phyloP scores from a whole-genome alignment of 2,113 vertebrate genomes.

The Macrotus californicus region DNA sequence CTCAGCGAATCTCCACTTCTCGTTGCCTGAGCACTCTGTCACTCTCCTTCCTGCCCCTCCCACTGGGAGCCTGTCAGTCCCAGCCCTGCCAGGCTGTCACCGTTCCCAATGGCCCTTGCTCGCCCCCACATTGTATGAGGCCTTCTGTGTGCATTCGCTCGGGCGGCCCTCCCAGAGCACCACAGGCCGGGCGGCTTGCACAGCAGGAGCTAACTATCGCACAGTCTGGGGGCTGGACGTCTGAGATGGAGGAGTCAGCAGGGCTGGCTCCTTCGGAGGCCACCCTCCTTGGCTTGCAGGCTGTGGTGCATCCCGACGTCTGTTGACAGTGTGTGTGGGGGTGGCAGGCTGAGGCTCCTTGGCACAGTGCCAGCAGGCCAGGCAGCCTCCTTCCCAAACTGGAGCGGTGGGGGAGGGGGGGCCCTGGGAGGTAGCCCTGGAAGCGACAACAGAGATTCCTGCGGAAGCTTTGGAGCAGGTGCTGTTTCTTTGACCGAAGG shows the following conservation, averaged over 20 bases:
- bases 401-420: not conserved
- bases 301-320: not conserved
- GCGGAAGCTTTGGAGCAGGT: not conserved
- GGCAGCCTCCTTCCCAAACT: not conserved
- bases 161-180: too few relatives aligned
- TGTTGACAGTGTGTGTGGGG: not conserved
- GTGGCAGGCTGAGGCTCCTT: not conserved
- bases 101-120: accelerated
- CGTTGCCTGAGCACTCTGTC: not conserved
- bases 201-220: not conserved
- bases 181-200: not conserved
- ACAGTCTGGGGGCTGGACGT: not conserved
- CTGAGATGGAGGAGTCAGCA: not conserved
- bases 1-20: not conserved
- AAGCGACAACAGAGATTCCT: not conserved
- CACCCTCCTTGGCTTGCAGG: too few relatives aligned
- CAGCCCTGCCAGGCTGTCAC: not conserved
- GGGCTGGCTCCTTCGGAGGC: not conserved
- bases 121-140: not conserved
- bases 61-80: not conserved
- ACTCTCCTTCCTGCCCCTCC: not conserved
- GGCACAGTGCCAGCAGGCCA: accelerated
- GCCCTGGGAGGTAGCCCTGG: not conserved
- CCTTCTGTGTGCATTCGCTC: too few relatives aligned
- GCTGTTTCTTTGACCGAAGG: not conserved